Evolutionary conservation across 2,888 invertebrate species (phyloP), one percentile per base, ranked within the genome.

Genomic region (Trichopria drosophilae): DNA sequence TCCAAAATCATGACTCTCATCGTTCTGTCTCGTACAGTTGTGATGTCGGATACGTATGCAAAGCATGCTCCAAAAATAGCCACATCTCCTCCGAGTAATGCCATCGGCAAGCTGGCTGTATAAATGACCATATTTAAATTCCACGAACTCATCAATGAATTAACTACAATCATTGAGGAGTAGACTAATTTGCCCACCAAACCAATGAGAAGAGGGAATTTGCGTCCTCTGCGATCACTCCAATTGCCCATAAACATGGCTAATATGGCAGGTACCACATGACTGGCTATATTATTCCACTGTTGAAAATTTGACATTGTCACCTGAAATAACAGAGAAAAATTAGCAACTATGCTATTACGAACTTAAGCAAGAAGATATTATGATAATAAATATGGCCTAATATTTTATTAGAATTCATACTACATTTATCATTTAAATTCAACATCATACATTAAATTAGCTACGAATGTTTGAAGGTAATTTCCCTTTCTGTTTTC

Each of bases 171-270:
- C 86, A 89, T 87, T 2, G 79, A 61, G 0, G 90, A 90, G 68
- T 87, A 90, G 59, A 84, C 82, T 0, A 89, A 76, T 75, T 90
- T 90, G 12, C 90, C 90, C 1, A 80, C 47, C 6, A 91, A 73
- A 0, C 90, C 91, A 26, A 88, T 78, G 0, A 91, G 71, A 3
- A 91, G 70, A 0, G 89, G 85, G 26, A 85, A 72, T 71, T 91
- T 91, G 41, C 87, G 77, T 0, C 91, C 91, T 2, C 88, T 79
- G 56, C 84, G 84, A 70, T 91, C 91, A 46, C 89, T 90, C 81
- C 90, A 91, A 1, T 90, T 83, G 0, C 91, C 91, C 54, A 90
- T 77, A 69, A 90, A 90, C 48, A 91, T 79, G 0, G 90, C 89
- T 26, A 92, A 73, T 2, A 90, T 68, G 16, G 91, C 84, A 3